These are phyloP conservation scores for Mythimna ferrago DNA, from an alignment of 2,888 invertebrate genomes.

Conservation along the genomic window DNA sequence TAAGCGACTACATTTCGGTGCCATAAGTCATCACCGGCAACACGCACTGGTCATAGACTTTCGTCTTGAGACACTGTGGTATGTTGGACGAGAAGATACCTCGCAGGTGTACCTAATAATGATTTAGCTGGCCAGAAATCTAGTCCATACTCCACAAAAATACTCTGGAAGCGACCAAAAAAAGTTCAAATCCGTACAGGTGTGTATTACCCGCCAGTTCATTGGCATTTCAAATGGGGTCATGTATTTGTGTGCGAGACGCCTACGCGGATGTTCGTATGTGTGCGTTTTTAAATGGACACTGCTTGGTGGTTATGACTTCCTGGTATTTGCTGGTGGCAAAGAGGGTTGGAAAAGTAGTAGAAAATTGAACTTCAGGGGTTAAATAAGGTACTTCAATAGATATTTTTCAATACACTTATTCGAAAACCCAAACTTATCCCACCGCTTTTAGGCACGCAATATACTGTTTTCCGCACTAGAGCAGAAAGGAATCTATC, in stretches of 20 bases:
- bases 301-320: conserved; percentile 41
- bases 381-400: neutral
- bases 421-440: no score
- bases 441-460: no score
- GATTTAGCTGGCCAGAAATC: neutral
- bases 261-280: conserved; percentile 34
- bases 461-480: no score
- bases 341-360: neutral
- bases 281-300: conserved; percentile 50
- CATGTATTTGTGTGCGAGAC: conserved; percentile 69
- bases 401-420: no score
- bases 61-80: no score
- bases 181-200: conserved; percentile 49
- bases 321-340: conserved; percentile 46
- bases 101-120: no score
- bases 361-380: neutral
- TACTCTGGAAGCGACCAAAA: conserved; percentile 21
- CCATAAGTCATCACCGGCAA: no score
- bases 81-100: no score
- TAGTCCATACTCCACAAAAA: neutral
- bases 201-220: conserved; percentile 57
- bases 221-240: conserved; percentile 71
- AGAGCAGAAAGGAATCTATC: no score
- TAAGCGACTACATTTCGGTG: no score
- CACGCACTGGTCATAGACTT: no score